Conservation (phyloP, 2,113 vertebrate species). For the Passer domesticus region DNA sequence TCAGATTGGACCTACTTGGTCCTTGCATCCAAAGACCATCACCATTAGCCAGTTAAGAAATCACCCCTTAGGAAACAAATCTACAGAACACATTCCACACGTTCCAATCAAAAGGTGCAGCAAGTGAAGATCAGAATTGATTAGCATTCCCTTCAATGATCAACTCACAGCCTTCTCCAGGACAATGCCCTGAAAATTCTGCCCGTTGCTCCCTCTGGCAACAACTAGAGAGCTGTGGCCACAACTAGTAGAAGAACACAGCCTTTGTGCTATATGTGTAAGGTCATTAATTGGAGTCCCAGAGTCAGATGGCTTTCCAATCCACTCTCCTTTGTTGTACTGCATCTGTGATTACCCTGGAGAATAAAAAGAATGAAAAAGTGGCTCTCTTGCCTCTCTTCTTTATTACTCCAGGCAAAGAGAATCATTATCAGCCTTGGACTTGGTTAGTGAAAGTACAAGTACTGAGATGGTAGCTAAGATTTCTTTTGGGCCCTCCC, state of each 20-base stretch:
- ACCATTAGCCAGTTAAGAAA: no score
- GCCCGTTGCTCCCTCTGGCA: neutral
- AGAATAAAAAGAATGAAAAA: slow-evolving; percentile 50
- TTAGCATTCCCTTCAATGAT: neutral
- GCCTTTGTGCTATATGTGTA: slow-evolving; percentile 5
- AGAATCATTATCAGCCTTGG: slow-evolving; percentile 38
- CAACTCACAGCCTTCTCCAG: neutral
- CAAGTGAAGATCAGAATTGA: neutral
- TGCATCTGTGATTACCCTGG: slow-evolving; percentile 50
- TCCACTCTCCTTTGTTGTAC: slow-evolving; percentile 15
- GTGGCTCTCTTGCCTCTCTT: neutral
- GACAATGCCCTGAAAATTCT: neutral
- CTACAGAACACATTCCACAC: no score
- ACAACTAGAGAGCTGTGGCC: neutral
- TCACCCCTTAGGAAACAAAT: no score
- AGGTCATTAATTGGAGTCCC: slow-evolving; percentile 44
- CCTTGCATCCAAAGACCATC: no score
- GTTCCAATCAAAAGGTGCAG: no score
- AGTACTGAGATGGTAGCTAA: neutral
- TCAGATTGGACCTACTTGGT: no score
- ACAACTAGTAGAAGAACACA: neutral
- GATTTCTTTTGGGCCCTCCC: neutral
- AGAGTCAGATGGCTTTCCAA: slow-evolving; percentile 35
- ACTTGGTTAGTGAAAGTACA: slow-evolving; percentile 1
- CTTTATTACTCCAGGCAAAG: slow-evolving; percentile 30